Base-by-base conservation (phyloP, 2,113 vertebrate genomes). In the Brachyhypopomus gauderio region DNA sequence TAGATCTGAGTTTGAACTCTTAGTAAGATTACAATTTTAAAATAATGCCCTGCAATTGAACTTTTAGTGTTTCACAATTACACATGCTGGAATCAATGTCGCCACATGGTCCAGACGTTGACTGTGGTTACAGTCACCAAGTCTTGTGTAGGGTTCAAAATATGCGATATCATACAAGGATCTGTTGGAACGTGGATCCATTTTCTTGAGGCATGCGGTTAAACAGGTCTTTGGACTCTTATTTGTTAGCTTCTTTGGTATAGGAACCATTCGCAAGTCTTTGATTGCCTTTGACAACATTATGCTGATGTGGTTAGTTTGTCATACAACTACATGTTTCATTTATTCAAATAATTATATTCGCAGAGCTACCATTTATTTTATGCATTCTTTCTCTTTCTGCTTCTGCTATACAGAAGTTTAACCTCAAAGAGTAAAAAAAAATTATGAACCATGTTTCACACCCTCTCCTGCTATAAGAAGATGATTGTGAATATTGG, bases 151-250 rank as follows among this genome's bases (percentile, higher is more conserved):
- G 56, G 64, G 9, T 6, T 74, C 0, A 81, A 69, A 60, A n/a
- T 81, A 52, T 87, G 83, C 25, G 20, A 83, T 25, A 55, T 85
- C 36, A 36, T 85, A 27, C 81, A 87, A 85, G 86, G 83, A 58
- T 38, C 55, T 23, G 7, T 45, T 20, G 25, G 19, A 60, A 16
- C 64, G 22, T 72, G 73, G n/a, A 2, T 30, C 5, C 45, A 11
- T 82, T 79, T 22, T 64, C 41, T n/a, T 14, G 6, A 16, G n/a
- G 11, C 25, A 9, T 76, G 58, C 41, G 9, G 4, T 7, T 3
- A n/a, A 36, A 59, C 55, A 62, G 73, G 19, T 60, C 20, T 30
- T 48, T 7, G 25, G 60, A 48, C 25, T 12, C 4, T 63, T 25
- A 63, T 19, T 0, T n/a, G 41, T 20, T 45, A 2, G 5, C 6